Evolutionary conservation across 2,888 invertebrate genomes (phyloP).

Genomic region (Chymomyza fuscimana): DNA sequence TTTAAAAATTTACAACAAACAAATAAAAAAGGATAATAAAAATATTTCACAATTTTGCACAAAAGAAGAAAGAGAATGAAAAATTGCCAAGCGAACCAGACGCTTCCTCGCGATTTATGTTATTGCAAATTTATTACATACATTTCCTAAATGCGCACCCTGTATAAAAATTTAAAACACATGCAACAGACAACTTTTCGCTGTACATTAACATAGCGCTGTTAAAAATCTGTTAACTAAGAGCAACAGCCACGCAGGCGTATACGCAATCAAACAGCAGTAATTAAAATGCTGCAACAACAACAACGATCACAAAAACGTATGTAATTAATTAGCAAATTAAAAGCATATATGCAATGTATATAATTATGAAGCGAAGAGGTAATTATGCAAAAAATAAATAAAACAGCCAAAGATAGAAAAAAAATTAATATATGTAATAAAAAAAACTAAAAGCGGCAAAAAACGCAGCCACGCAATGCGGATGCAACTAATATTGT

Average conservation of each 20-base stretch:
- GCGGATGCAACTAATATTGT: slow-evolving; percentile 64
- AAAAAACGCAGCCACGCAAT: slow-evolving; percentile 52
- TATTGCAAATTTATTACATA: too few species aligned
- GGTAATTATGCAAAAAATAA: slow-evolving; percentile 16
- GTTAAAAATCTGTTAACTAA: neutral
- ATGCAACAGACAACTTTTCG: too few species aligned
- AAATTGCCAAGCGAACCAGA: too few species aligned
- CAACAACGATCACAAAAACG: slow-evolving; percentile 14
- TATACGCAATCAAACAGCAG: neutral
- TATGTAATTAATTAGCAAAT: slow-evolving; percentile 53
- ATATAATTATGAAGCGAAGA: slow-evolving; percentile 2
- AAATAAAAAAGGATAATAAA: too few species aligned
- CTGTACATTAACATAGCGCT: neutral
- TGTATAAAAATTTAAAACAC: too few species aligned
- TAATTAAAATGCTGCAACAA: neutral
- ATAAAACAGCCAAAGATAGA: slow-evolving; percentile 24
- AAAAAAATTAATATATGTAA: slow-evolving; percentile 40
- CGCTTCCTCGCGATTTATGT: too few species aligned
- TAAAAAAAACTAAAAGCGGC: neutral
- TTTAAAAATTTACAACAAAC: too few species aligned
- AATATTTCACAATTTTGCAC: too few species aligned
- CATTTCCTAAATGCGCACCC: too few species aligned
- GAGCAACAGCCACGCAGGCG: neutral
- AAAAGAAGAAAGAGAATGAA: too few species aligned
- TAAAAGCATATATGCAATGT: slow-evolving; percentile 67